phyloP scores from a whole-genome alignment of 92 coral and sea anemone species.

The Porites cylindrica region DNA sequence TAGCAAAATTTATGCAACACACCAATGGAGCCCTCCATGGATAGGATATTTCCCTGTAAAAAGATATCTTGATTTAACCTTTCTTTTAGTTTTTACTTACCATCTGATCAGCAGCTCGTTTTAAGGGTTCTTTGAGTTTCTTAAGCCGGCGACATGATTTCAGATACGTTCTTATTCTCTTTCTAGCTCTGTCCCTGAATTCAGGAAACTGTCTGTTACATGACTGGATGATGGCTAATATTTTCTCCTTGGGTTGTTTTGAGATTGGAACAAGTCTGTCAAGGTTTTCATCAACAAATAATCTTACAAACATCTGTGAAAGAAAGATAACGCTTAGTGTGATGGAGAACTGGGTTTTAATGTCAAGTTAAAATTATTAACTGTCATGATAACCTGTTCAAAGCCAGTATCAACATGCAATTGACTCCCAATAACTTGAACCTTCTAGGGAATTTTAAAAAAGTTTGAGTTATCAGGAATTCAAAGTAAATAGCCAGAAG shows the following conservation, averaged over 20 bases:
- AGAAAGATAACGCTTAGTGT: background rate
- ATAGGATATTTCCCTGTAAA: too few relatives aligned
- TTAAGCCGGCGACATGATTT: conserved; percentile 95
- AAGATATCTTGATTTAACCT: too few relatives aligned
- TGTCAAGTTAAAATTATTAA: too few relatives aligned
- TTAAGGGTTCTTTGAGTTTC: conserved; percentile 94
- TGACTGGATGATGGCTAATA: conserved; percentile 95
- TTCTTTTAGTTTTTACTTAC: conserved; percentile 40
- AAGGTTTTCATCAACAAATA: conserved; percentile 97
- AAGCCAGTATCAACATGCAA: too few relatives aligned
- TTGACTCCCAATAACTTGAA: too few relatives aligned
- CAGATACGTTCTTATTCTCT: conserved; percentile 94
- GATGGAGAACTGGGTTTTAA: too few relatives aligned
- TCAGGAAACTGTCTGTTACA: conserved; percentile 99
- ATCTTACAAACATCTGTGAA: conserved; percentile 96
- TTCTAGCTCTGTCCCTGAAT: conserved; percentile 97
- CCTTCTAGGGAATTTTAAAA: too few relatives aligned
- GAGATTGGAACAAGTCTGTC: conserved; percentile 99
- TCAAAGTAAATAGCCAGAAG: too few relatives aligned
- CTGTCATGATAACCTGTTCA: too few relatives aligned
- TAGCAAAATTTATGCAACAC: too few relatives aligned
- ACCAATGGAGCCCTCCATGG: too few relatives aligned
- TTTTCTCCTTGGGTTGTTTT: conserved; percentile 98
- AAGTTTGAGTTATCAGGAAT: too few relatives aligned
- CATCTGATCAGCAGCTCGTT: conserved; percentile 99